These are phyloP conservation scores for Diorhabda elongata DNA, from an alignment of 1,140 invertebrate species.

Conservation along the genomic window DNA sequence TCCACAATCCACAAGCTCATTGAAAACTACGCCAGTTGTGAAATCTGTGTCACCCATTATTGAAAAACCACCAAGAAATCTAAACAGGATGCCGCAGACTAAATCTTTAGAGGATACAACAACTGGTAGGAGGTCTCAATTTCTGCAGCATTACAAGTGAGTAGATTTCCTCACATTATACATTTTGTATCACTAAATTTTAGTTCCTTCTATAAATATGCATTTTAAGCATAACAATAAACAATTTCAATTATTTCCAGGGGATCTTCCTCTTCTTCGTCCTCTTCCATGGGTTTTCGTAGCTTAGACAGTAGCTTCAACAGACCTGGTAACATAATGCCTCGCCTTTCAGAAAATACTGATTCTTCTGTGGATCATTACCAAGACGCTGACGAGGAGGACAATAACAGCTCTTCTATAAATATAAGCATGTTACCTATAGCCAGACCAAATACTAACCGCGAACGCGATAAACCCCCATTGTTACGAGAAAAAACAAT, in stretches of 20 bases:
- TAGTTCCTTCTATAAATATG: not conserved
- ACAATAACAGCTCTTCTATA: conserved; percentile 50
- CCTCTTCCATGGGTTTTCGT: conserved; percentile 55
- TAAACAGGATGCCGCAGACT: conserved; percentile 50
- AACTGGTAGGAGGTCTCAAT: conserved; percentile 49
- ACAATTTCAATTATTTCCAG: conserved; percentile 18
- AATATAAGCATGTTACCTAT: conserved; percentile 41
- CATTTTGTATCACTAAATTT: not conserved
- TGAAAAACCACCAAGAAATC: conserved; percentile 25
- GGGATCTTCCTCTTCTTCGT: conserved; percentile 56
- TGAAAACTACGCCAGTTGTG: not conserved
- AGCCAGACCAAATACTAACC: not conserved
- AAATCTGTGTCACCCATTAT: conserved; percentile 22
- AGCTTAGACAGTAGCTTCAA: conserved; percentile 54
- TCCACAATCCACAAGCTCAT: not conserved
- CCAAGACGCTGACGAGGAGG: conserved; percentile 56
- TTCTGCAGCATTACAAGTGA: conserved; percentile 49
- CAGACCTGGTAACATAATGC: conserved; percentile 47
- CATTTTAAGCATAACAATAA: not conserved
- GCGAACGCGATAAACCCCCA: not conserved
- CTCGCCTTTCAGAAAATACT: conserved; percentile 54
- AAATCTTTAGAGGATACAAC: conserved; percentile 56
- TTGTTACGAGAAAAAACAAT: not conserved
- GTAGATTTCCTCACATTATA: not conserved
- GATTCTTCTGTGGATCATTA: conserved; percentile 56